Base-by-base conservation (phyloP, 2,797 vertebrate genomes). In the Acanthis flammea region DNA sequence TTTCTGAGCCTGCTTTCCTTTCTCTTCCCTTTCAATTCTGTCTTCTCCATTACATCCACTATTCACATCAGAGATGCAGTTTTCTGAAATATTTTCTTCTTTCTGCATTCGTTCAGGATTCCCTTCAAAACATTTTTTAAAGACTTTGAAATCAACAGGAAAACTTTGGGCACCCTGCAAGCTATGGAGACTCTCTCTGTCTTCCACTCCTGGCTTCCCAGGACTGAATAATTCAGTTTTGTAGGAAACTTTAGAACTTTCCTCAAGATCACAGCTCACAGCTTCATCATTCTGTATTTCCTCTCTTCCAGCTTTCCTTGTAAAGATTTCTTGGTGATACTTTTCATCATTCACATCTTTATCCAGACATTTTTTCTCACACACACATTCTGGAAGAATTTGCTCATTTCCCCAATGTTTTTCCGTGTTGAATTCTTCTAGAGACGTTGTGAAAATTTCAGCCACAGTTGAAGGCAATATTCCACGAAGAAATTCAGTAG, bases 371-470 rank as follows among this genome's bases (percentile, higher is more conserved):
- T 50, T 39, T 21, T 97, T 98, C 85, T 97, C 54, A 61, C 3
- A 88, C 66, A 55, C 3, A n/a, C 19, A 72, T 90, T 76, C 71
- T 48, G 33, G 14, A 8, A 81, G 28, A 51, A 79, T 57, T 82
- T 96, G 48, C 23, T 88, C 81, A 5, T 84, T 88, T 96, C 94
- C 77, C 89, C 97, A 73, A 47, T 50, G 16, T 7, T 78, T 94
- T 86, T 95, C 88, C 51, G 97, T 12, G 7, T 48, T 55, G 30
- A 83, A 70, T 48, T 92, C 83, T 86, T 98, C 92, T 53, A 94
- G 71, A 91, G 44, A 76, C 14, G 92, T 93, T 67, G 77, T 57
- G 47, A 97, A 90, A 28, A 95, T 78, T 76, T 98, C 95, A 44
- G 76, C 89, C 65, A 92, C 95, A 60, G 97, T 62, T 4, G 86